These are phyloP conservation scores for Parotia lawesii DNA, from an alignment of 2,113 vertebrate species.

Conservation along the genomic window DNA sequence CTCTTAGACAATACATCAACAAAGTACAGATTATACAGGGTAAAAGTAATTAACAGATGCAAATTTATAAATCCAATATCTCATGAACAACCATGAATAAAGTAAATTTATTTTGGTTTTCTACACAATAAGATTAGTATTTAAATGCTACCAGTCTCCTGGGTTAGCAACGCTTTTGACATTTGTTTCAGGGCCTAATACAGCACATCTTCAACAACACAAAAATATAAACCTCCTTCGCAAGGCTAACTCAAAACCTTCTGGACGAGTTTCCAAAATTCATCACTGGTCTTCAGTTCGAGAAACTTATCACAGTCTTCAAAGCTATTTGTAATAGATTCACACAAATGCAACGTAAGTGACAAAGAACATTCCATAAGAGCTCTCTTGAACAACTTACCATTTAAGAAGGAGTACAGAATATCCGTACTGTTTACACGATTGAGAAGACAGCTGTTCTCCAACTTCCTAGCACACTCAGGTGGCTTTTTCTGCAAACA, in stretches of 20 bases:
- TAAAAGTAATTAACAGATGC: slow-evolving; percentile 46
- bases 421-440: background rate
- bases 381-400: background rate
- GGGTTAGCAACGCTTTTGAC: background rate
- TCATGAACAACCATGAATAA: background rate
- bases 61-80: background rate
- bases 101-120: background rate
- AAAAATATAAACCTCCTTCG: background rate
- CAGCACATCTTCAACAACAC: background rate
- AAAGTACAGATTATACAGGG: slow-evolving; percentile 24
- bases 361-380: background rate
- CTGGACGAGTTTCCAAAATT: background rate
- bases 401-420: background rate
- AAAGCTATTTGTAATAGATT: background rate
- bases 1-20: background rate
- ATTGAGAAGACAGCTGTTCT: background rate
- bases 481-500: slow-evolving; percentile 13
- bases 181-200: background rate
- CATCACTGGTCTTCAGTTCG: background rate
- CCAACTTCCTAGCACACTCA: background rate
- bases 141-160: background rate
- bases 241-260: background rate
- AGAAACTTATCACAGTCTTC: background rate
- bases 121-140: background rate
- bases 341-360: background rate